phyloP scores from a whole-genome alignment of 2,113 vertebrate genomes.

The Tylochromis polylepis region DNA sequence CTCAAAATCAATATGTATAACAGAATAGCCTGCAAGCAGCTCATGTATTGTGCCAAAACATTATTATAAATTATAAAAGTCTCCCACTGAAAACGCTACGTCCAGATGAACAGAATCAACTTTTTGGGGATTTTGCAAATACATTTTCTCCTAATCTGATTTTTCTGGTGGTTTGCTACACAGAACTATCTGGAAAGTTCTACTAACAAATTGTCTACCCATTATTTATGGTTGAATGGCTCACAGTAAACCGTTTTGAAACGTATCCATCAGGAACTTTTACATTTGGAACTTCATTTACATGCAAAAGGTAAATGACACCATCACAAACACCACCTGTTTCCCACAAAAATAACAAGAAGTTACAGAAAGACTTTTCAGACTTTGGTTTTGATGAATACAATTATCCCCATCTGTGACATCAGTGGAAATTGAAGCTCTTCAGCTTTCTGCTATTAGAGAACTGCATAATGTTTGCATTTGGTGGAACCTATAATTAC shows the following conservation, averaged over 20 bases:
- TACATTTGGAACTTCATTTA: not conserved
- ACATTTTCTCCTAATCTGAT: not conserved
- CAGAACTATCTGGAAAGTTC: not conserved
- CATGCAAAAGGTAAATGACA: not conserved
- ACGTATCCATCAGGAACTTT: not conserved
- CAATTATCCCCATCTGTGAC: not conserved
- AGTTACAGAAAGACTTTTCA: not conserved
- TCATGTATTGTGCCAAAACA: not conserved
- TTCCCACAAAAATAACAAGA: not conserved
- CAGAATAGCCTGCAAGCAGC: not conserved
- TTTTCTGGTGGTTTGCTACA: not conserved
- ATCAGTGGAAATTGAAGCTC: not conserved
- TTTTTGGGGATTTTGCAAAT: no score
- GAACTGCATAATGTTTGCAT: not conserved
- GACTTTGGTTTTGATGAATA: not conserved
- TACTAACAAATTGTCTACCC: not conserved
- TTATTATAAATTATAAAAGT: not conserved
- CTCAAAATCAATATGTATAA: slow-evolving; percentile 9
- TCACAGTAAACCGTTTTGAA: not conserved
- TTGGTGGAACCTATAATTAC: not conserved
- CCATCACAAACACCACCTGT: not conserved
- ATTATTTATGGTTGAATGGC: not conserved
- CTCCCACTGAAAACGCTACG: no score
- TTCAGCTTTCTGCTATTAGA: not conserved
- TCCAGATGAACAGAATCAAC: no score